Conservation (phyloP, 2,797 vertebrate species). For the Clamator glandarius region DNA sequence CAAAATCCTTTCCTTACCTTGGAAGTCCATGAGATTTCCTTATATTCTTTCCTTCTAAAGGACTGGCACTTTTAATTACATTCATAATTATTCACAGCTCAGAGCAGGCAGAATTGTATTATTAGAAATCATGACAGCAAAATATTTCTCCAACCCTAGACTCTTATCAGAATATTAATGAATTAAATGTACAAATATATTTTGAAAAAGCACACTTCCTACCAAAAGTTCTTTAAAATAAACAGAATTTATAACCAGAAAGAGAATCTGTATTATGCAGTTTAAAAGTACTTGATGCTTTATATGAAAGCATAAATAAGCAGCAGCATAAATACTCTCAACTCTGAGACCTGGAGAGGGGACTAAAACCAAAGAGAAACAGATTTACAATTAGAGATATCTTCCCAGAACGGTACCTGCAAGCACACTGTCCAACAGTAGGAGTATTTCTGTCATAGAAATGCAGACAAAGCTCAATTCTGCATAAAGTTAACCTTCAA, state of each 20-base stretch:
- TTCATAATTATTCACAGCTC: background rate
- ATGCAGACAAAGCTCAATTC: background rate
- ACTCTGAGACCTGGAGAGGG: background rate
- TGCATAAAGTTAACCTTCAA: background rate
- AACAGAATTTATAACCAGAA: background rate
- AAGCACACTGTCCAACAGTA: background rate
- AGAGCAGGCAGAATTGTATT: background rate
- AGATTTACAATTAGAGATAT: background rate
- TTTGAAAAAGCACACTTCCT: background rate
- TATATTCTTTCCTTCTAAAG: background rate
- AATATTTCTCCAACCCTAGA: background rate
- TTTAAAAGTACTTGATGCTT: background rate
- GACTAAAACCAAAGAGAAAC: background rate
- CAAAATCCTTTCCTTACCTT: background rate
- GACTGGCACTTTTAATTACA: background rate
- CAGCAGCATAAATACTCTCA: background rate
- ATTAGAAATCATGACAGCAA: background rate
- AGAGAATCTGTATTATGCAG: background rate
- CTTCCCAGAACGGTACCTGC: background rate
- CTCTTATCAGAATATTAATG: background rate
- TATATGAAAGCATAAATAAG: background rate
- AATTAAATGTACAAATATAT: background rate
- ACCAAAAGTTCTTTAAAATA: background rate
- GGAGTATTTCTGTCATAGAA: background rate
- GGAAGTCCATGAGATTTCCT: background rate